Conservation (phyloP, 2,888 invertebrate genomes). For the Nesidiocoris tenuis region DNA sequence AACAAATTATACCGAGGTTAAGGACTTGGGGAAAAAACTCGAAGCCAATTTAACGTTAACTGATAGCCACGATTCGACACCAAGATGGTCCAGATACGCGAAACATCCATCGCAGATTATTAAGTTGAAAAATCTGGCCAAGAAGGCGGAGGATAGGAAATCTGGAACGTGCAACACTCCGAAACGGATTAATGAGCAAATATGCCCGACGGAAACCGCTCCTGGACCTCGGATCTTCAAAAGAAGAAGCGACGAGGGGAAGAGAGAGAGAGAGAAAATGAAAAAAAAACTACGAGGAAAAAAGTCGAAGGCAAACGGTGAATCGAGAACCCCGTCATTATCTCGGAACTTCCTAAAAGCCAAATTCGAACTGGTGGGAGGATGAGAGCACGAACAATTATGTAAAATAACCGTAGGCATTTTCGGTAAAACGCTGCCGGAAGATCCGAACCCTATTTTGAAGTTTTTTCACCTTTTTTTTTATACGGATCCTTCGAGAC, state of each 20-base stretch:
- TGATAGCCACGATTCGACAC: background rate
- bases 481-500: background rate
- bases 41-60: background rate
- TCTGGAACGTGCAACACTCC: background rate
- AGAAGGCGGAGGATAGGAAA: background rate
- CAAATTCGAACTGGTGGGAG: background rate
- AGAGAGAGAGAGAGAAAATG: background rate
- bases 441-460: background rate
- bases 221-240: background rate
- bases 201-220: background rate
- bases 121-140: background rate
- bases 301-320: background rate
- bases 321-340: background rate
- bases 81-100: background rate
- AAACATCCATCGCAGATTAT: background rate
- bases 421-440: background rate
- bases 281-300: background rate
- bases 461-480: background rate
- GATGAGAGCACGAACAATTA: background rate
- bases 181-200: background rate
- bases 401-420: background rate
- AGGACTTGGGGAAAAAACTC: background rate
- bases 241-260: background rate
- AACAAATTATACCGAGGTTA: too few species aligned
- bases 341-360: background rate